phyloP scores from a whole-genome alignment of 2,888 invertebrate genomes.

The Thecophora atra region DNA sequence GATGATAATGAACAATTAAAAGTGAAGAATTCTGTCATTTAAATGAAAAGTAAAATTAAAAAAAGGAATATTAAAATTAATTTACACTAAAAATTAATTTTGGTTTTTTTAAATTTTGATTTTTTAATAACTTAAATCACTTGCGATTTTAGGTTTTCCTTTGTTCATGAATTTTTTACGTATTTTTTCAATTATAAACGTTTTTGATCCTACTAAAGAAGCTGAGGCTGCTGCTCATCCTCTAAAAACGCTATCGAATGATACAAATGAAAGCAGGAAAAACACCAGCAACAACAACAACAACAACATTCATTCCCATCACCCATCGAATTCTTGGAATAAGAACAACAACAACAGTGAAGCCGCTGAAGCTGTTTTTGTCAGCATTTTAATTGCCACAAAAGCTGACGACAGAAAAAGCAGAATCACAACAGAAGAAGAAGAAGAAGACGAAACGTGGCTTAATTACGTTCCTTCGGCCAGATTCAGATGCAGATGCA shows the following conservation, averaged over 20 bases:
- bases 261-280: slow-evolving; percentile 2
- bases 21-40: not conserved
- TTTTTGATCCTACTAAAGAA: too few species aligned
- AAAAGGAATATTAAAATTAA: slow-evolving; percentile 16
- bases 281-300: slow-evolving; percentile 29
- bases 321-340: slow-evolving; percentile 12
- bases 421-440: not conserved
- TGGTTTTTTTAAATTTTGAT: too few species aligned
- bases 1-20: not conserved
- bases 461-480: slow-evolving; percentile 45
- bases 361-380: not conserved
- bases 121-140: too few species aligned
- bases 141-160: too few species aligned
- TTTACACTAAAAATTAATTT: too few species aligned
- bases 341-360: slow-evolving; percentile 24
- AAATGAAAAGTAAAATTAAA: not conserved
- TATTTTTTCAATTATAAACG: too few species aligned
- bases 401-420: too few species aligned
- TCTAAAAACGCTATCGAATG: not conserved
- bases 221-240: too few species aligned
- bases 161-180: too few species aligned
- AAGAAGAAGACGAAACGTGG: slow-evolving; percentile 17
- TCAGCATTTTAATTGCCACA: slow-evolving; percentile 14
- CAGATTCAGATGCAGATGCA: too few species aligned
- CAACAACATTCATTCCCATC: slow-evolving; percentile 1